Evolutionary conservation across 2,113 vertebrate genomes (phyloP).

Genomic region (Ictalurus furcatus): DNA sequence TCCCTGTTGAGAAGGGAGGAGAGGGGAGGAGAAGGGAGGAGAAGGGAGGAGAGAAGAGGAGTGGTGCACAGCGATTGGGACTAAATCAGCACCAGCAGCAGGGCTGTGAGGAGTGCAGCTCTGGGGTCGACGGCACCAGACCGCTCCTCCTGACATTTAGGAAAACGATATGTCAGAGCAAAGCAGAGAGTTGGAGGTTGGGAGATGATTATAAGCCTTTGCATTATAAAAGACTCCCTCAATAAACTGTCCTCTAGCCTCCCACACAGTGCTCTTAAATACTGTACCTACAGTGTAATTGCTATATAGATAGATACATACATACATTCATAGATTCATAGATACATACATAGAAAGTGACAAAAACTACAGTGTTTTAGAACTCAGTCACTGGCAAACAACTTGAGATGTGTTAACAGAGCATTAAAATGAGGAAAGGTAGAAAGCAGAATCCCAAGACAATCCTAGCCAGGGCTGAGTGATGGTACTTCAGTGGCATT

Average conservation of each 20-base stretch:
- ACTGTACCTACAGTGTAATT: constrained; percentile 69
- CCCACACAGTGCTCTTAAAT: constrained; percentile 63
- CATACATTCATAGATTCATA: constrained; percentile 1
- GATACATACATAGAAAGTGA: not conserved
- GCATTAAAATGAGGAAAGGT: not conserved
- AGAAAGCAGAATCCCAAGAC: constrained; percentile 61
- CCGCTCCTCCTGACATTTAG: constrained; percentile 89
- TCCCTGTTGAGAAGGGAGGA: constrained; percentile 73
- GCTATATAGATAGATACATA: constrained; percentile 38
- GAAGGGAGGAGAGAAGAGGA: constrained; percentile 71
- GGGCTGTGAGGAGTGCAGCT: constrained; percentile 62
- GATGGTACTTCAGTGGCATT: constrained; percentile 73
- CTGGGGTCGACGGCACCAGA: constrained; percentile 64
- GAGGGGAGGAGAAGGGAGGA: constrained; percentile 56
- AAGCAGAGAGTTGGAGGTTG: constrained; percentile 73
- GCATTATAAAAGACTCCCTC: constrained; percentile 81
- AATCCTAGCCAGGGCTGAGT: constrained; percentile 69
- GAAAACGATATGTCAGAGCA: constrained; percentile 82
- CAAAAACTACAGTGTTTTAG: not conserved
- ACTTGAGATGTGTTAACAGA: not conserved
- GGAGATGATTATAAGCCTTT: constrained; percentile 88
- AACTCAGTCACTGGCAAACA: not conserved
- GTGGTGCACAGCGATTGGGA: constrained; percentile 22
- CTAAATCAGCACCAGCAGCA: constrained; percentile 49
- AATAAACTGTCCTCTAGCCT: constrained; percentile 75